phyloP scores from a whole-genome alignment of 1,140 invertebrate genomes.

The Hyles euphorbiae region DNA sequence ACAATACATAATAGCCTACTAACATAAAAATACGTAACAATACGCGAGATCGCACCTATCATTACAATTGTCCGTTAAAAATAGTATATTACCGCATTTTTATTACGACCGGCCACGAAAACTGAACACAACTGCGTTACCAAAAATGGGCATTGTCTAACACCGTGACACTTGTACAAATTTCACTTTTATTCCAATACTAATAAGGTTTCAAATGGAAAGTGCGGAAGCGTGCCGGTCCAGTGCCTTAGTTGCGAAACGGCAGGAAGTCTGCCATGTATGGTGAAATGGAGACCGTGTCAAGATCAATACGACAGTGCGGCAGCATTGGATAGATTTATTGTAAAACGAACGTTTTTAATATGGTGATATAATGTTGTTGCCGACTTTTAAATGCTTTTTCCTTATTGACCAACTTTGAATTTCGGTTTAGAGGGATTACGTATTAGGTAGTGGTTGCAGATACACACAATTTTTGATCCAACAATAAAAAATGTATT shows the following conservation, averaged over 20 bases:
- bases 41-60: constrained; percentile 1
- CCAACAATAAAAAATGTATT: too few relatives aligned
- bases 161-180: not conserved
- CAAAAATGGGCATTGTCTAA: constrained; percentile 28
- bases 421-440: too few relatives aligned
- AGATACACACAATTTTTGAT: too few relatives aligned
- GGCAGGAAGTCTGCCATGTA: constrained; percentile 27
- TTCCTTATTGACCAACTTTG: too few relatives aligned
- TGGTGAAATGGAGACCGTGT: constrained; percentile 22
- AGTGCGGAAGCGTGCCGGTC: constrained; percentile 9
- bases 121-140: constrained; percentile 22
- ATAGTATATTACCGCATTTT: constrained; percentile 11
- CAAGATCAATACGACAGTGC: constrained; percentile 20
- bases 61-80: not conserved
- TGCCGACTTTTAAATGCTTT: too few relatives aligned
- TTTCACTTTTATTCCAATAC: constrained; percentile 1
- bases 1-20: too few relatives aligned
- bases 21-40: constrained; percentile 4
- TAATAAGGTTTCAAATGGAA: constrained; percentile 1
- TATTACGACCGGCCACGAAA: constrained; percentile 24
- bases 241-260: constrained; percentile 31
- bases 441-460: too few relatives aligned
- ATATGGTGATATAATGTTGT: too few relatives aligned
- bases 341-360: too few relatives aligned
- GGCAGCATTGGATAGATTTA: not conserved